Conservation (phyloP, 2,113 vertebrate species). For the Trematocara stigmaticum region DNA sequence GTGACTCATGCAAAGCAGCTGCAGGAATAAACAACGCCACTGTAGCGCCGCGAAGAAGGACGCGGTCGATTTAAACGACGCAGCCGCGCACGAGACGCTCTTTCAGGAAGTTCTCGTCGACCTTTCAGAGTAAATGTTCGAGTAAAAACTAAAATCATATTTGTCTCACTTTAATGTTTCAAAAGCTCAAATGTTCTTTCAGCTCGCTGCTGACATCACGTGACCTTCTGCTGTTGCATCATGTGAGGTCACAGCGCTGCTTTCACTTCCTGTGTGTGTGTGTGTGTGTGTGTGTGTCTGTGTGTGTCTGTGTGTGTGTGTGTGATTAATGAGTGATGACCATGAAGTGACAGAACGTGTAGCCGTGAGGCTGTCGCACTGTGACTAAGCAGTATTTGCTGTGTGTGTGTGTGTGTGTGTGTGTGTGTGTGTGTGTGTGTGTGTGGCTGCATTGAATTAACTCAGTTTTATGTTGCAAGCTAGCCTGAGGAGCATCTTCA, state of each 20-base stretch:
- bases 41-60: rapidly evolving
- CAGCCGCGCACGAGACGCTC: not conserved
- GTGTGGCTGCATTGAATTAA: not conserved
- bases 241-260: not conserved
- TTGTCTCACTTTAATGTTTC: not conserved
- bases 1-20: not conserved
- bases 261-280: not conserved
- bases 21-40: not conserved
- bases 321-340: not conserved
- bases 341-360: not conserved
- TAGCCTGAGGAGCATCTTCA: not conserved
- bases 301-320: not conserved
- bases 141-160: not conserved
- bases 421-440: too few species aligned
- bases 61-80: not conserved
- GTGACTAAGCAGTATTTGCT: slow-evolving; percentile 16
- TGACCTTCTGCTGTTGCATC: not conserved
- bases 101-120: not conserved
- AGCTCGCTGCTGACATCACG: not conserved
- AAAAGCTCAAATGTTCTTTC: not conserved
- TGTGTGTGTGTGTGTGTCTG: not conserved
- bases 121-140: not conserved
- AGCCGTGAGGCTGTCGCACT: not conserved
- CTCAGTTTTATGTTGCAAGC: not conserved
- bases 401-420: not conserved